Percentiles rank a stretch among this genome's conserved stretches.
These are phyloP conservation scores for Acanthosepion esculentum DNA, from an alignment of 2,888 invertebrate genomes.

Conservation along the genomic window DNA sequence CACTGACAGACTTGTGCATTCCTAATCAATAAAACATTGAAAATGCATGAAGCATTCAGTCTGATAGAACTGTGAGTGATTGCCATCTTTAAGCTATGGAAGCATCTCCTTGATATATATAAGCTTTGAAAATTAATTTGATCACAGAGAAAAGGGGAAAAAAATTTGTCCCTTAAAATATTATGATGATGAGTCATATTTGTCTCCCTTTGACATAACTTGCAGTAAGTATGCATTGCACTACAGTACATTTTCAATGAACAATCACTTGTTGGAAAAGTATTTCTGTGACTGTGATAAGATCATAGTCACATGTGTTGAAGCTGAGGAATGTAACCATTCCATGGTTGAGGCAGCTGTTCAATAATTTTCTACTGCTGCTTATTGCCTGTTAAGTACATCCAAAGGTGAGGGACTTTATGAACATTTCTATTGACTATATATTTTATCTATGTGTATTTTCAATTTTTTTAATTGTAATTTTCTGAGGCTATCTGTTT, in stretches of 20 bases:
- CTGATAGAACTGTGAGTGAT: neutral
- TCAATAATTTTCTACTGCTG: neutral
- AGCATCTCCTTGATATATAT: neutral
- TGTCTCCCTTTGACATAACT: neutral
- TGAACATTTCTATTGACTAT: too few species aligned
- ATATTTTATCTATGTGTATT: too few species aligned
- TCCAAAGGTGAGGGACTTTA: neutral
- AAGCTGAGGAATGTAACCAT: neutral
- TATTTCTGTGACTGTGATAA: neutral
- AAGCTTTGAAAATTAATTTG: neutral
- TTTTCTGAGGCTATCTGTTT: too few species aligned
- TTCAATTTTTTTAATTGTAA: too few species aligned
- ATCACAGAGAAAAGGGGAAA: neutral
- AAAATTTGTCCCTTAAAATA: neutral
- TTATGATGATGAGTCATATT: neutral
- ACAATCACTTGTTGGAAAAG: neutral
- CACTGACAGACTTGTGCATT: neutral
- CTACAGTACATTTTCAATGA: neutral
- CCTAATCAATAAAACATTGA: neutral
- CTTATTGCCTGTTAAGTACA: neutral
- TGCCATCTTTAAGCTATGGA: neutral
- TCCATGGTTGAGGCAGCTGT: neutral
- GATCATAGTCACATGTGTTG: neutral
- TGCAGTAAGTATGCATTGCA: neutral
- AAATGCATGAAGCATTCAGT: neutral